A percentile compares a stretch with the other conserved stretches of the same genome.
phyloP scores from a whole-genome alignment of 2,113 vertebrate species.

The Cavia aperea region DNA sequence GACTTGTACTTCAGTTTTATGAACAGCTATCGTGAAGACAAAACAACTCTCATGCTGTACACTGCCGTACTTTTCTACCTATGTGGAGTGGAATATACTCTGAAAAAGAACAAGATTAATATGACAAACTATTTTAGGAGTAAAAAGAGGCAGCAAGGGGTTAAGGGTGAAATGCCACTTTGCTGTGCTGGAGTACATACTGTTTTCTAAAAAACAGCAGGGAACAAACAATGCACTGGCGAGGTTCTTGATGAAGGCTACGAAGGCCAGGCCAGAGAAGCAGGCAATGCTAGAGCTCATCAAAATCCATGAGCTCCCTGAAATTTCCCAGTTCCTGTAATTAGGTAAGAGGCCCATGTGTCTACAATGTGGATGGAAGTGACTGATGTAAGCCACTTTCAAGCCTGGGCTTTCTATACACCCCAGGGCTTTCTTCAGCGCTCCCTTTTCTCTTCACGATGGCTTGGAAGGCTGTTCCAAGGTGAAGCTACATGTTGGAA shows the following conservation, averaged over 20 bases:
- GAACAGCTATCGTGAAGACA: neutral
- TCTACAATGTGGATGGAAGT: neutral
- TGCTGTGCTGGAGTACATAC: neutral
- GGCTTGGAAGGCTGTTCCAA: neutral
- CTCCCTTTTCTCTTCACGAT: neutral
- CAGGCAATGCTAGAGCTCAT: neutral
- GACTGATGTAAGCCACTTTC: neutral
- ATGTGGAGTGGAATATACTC: neutral
- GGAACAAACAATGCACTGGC: neutral
- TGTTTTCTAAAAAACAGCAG: conserved; percentile 6
- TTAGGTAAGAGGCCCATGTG: neutral
- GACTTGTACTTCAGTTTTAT: conserved; percentile 24
- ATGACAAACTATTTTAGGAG: neutral
- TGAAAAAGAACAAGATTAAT: neutral
- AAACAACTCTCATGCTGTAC: neutral
- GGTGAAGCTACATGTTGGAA: neutral
- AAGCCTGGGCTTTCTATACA: neutral
- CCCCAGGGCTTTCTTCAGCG: neutral
- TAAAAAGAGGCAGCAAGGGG: neutral
- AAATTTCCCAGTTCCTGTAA: neutral
- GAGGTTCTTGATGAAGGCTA: neutral
- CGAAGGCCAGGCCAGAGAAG: neutral
- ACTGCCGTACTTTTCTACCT: neutral
- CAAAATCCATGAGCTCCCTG: neutral
- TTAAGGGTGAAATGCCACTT: neutral